Percentiles rank a stretch among this genome's conserved stretches.
Conservation (phyloP, 1,140 invertebrate species). For the Lethrus apterus region DNA sequence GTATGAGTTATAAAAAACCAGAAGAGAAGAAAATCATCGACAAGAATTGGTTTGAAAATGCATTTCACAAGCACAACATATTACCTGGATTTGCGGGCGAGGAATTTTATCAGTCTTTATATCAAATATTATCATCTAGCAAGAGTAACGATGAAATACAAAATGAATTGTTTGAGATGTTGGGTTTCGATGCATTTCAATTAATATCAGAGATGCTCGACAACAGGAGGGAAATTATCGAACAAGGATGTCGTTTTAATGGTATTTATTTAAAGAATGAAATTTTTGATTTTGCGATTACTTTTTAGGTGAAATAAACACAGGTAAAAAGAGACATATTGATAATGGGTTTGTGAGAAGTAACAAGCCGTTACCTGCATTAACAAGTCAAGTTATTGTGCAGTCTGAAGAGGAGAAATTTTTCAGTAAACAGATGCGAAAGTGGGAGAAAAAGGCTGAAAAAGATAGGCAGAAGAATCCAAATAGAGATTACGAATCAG, state of each 20-base stretch:
- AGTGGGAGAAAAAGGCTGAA: slow-evolving; percentile 74
- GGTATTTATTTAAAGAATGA: slow-evolving; percentile 11
- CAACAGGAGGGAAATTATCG: slow-evolving; percentile 51
- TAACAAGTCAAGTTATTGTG: slow-evolving; percentile 59
- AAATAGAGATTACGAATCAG: slow-evolving; percentile 1
- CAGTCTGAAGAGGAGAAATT: slow-evolving; percentile 79
- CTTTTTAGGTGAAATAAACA: background rate
- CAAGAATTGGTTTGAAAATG: slow-evolving; percentile 48
- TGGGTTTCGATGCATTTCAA: slow-evolving; percentile 83
- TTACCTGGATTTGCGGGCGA: slow-evolving; percentile 45
- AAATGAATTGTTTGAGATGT: slow-evolving; percentile 80
- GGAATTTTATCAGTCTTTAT: slow-evolving; percentile 53
- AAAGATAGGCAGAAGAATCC: slow-evolving; percentile 17
- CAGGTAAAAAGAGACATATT: background rate
- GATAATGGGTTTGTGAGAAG: slow-evolving; percentile 10
- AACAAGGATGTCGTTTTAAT: slow-evolving; percentile 11
- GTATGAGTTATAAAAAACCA: slow-evolving; percentile 12
- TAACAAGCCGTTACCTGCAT: background rate
- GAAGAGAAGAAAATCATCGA: slow-evolving; percentile 30
- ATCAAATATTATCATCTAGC: slow-evolving; percentile 54
- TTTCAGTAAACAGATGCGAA: slow-evolving; percentile 72
- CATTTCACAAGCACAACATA: slow-evolving; percentile 47
- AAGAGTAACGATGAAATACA: slow-evolving; percentile 68
- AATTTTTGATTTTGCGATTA: slow-evolving; percentile 5
- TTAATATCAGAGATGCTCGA: slow-evolving; percentile 71